Conservation (phyloP, 1,140 invertebrate genomes). For the Halictus rubicundus region DNA sequence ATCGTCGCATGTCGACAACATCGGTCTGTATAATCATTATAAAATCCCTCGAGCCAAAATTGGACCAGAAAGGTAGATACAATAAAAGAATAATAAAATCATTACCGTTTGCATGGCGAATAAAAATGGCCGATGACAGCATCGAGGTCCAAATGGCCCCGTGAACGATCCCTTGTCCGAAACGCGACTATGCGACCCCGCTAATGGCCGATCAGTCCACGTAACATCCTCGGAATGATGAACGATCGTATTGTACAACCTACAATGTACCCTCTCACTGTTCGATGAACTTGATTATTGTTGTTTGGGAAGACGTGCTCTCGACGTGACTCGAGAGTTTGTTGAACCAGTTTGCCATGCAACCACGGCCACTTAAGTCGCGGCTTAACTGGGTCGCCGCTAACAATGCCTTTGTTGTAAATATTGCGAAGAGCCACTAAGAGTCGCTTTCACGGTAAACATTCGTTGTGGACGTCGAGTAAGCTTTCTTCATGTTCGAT, state of each 20-base stretch:
- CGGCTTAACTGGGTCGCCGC: not conserved
- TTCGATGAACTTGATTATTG: slow-evolving; percentile 31
- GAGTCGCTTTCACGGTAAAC: not conserved
- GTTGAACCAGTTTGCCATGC: not conserved
- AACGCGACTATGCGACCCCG: not conserved
- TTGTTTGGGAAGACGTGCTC: not conserved
- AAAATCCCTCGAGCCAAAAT: too few species aligned
- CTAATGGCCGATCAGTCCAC: slow-evolving; percentile 24
- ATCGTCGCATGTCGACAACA: too few species aligned
- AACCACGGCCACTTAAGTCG: not conserved
- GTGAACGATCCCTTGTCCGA: not conserved
- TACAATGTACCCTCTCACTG: not conserved
- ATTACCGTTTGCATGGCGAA: too few species aligned
- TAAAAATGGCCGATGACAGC: too few species aligned
- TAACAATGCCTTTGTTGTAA: not conserved
- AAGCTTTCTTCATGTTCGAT: too few species aligned
- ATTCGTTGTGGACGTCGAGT: too few species aligned
- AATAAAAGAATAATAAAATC: too few species aligned
- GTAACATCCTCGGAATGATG: slow-evolving; percentile 14
- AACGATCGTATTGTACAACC: slow-evolving; percentile 36
- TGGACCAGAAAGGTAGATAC: too few species aligned
- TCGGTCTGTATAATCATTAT: too few species aligned
- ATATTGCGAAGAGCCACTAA: not conserved
- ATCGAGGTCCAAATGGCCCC: too few species aligned
- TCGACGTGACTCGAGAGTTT: not conserved